Base-by-base conservation (phyloP, 2,888 invertebrate species). In the Scaptomyza caliginosa region DNA sequence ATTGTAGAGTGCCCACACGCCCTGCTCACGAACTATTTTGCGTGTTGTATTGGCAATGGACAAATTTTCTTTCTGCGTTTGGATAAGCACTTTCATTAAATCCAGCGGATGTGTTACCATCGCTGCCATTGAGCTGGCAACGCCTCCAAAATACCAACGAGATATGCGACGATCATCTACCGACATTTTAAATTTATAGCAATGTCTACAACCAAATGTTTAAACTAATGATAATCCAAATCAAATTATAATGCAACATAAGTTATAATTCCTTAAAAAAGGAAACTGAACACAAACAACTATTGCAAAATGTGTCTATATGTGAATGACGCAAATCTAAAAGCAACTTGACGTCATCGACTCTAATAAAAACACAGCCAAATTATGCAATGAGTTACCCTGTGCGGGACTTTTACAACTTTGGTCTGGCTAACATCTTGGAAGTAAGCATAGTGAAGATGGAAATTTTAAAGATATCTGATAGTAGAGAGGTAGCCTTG, bases 61-160 rank as follows among this genome's bases (percentile, higher is more conserved):
- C 51, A 96, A 88, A 89, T 96, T 96, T 83, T 95, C 95, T 90
- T 97, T 97, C 90, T 99, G 98, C 0, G 99, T 99, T 93, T 99
- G 99, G 88, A 99, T 74, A 8, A 86, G 73, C 68, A 98, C 98
- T 94, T 99, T 99, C 34, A 99, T 92, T 58, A 99, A 93, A 92
- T 99, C 99, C 74, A 99, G 92, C 1, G 99, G 99, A 93, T 99
- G 99, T 3, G 99, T 99, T 78, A 96, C 93, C 90, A 96, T 96
- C 7, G 98, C 98, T 16, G 99, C 99, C 69, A 95, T 96, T n/a
- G 98, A 97, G 42, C 98, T 97, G 11, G 98, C 97, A 42, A 98
- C 67, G 3, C 99, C 99, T 46, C 99, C 99, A 90, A 99, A 99
- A 91, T 99, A 99, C 99, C 99, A 99, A 90, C 95, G 93, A 1